Percentiles rank a stretch among this genome's conserved stretches.
phyloP scores from a whole-genome alignment of 2,797 vertebrate species.

The Linurgus olivaceus region DNA sequence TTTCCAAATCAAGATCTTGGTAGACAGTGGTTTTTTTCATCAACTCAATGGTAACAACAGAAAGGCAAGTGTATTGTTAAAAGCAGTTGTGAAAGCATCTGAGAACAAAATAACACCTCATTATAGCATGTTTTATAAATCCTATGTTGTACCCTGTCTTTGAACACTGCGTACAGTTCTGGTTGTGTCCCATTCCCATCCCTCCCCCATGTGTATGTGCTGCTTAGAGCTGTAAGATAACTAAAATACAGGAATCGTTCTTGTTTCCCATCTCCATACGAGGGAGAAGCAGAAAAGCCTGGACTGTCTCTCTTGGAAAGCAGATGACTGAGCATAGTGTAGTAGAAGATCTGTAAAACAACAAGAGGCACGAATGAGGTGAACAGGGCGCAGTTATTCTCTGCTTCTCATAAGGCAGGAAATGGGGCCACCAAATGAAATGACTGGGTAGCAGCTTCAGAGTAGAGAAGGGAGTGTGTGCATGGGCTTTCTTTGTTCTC shows the following conservation, averaged over 20 bases:
- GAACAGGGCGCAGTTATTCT: background rate
- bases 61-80: conserved; percentile 35
- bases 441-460: conserved; percentile 11
- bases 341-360: background rate
- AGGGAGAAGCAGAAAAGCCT: background rate
- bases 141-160: background rate
- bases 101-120: conserved; percentile 25
- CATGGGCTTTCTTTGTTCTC: conserved; percentile 58
- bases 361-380: background rate
- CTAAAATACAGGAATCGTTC: background rate
- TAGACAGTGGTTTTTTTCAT: background rate
- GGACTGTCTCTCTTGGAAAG: background rate
- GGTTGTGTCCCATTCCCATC: background rate
- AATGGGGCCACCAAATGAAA: conserved; percentile 50
- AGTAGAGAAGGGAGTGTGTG: background rate
- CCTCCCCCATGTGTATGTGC: background rate
- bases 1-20: conserved; percentile 12
- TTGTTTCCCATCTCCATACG: background rate
- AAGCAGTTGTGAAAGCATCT: conserved; percentile 36
- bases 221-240: background rate
- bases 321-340: background rate
- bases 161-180: background rate
- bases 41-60: background rate
- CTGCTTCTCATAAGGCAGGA: conserved; percentile 30
- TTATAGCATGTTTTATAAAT: conserved; percentile 34